A percentile compares a stretch with the other conserved stretches of the same genome.
Conservation (phyloP, 2,113 vertebrate species). For the Neogale vison region DNA sequence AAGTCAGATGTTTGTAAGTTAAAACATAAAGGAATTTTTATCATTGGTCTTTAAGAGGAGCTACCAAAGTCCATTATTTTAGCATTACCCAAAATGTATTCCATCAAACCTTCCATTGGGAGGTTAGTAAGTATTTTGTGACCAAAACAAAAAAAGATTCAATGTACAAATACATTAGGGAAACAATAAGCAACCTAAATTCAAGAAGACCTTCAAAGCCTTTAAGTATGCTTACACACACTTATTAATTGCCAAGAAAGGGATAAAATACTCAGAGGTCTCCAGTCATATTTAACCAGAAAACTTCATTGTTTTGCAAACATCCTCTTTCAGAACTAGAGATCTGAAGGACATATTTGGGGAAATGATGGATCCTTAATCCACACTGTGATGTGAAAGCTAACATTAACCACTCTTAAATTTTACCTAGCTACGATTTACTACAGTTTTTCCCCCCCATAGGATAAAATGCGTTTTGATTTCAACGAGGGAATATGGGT, state of each 20-base stretch:
- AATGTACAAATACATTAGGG: not conserved
- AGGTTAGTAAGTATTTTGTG: constrained; percentile 31
- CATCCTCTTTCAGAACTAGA: constrained; percentile 42
- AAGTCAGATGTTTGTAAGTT: constrained; percentile 18
- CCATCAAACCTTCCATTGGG: not conserved
- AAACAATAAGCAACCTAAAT: constrained; percentile 34
- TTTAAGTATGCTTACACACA: constrained; percentile 14
- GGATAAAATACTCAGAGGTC: constrained; percentile 9
- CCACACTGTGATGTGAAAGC: constrained; percentile 30
- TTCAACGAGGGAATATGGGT: not conserved
- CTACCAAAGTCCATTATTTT: not conserved
- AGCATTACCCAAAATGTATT: constrained; percentile 36
- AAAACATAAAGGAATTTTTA: constrained; percentile 33
- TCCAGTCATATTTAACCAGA: constrained; percentile 22
- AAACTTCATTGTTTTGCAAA: constrained; percentile 17
- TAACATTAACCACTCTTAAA: constrained; percentile 39
- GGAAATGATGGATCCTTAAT: constrained; percentile 43
- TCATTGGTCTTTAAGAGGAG: constrained; percentile 6
- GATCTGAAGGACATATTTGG: constrained; percentile 25
- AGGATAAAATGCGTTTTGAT: constrained; percentile 19
- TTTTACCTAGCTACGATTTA: constrained; percentile 17
- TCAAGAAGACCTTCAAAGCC: constrained; percentile 19
- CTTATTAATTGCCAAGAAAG: constrained; percentile 25
- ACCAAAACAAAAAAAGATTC: not conserved
- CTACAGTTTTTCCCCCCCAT: not conserved